Base-by-base conservation (phyloP, 1,140 invertebrate genomes). In the Lucilia sericata region DNA sequence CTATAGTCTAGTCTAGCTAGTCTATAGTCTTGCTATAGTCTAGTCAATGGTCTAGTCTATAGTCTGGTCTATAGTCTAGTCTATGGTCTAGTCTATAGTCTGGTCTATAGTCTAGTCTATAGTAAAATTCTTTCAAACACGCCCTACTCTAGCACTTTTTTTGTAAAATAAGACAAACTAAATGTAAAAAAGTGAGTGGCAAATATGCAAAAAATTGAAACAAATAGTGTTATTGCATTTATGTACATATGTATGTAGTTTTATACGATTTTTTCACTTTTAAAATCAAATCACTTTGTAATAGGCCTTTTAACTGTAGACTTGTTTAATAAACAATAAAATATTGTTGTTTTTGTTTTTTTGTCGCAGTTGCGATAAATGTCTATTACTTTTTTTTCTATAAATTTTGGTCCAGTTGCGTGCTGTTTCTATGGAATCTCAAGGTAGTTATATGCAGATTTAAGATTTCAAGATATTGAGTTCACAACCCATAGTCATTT, bases 381-480 rank as follows among this genome's bases (percentile, higher is more conserved):
- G 19, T 70, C 7, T 70, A 10, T 70, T 25, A 19, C 17, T 49
- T 51, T 51, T 80, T 49, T 51, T 42, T 42, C 42, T 42, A 42
- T 42, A 42, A 42, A 12, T 80, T 80, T 80, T 25, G 76, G 42
- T 80, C 76, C 76, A 80, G 76, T 80, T 80, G 76, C 76, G 76
- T 80, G 76, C 42, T 51, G 76, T 51, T 49, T 80, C 76, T 80
- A 80, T 80, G 76, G 76, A 82, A 70, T 65, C 60, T 82, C 81
- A 82, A 82, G 81, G 81, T 19, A 65, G 81, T 51, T 49, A 65
- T 82, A 82, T 82, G 81, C 81, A 82, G 81, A 82, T 82, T 82
- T 82, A 34, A 60, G 81, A 82, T 70, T 65, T 65, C 17, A 65
- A 65, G 81, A 82, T 82, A 82, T 65, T 82, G 81, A 70, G 51